Percentiles rank a stretch among this genome's conserved stretches.
These are phyloP conservation scores for Poecilia velifera DNA, from an alignment of 2,797 vertebrate species.

Conservation along the genomic window DNA sequence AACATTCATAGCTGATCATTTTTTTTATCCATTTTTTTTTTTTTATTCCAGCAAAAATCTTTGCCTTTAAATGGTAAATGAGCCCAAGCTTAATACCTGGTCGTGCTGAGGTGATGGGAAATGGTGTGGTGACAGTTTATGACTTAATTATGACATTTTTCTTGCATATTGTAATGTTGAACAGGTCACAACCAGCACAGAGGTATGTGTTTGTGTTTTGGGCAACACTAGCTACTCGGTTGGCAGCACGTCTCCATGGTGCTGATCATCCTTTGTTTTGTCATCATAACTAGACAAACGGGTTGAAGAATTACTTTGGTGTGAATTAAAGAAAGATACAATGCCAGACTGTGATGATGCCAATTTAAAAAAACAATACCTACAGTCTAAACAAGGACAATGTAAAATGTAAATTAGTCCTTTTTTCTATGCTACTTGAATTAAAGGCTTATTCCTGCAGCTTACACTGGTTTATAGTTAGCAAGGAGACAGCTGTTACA, in stretches of 20 bases:
- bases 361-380: background rate
- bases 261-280: slow-evolving; percentile 8
- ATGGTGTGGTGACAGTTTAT: background rate
- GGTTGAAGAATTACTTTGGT: background rate
- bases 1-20: background rate
- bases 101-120: background rate
- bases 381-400: background rate
- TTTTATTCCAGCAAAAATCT: too few species aligned
- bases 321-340: background rate
- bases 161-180: background rate
- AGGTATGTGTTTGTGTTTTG: background rate
- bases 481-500: background rate
- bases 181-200: background rate
- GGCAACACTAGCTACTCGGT: background rate
- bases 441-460: background rate
- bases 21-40: background rate
- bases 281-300: slow-evolving; percentile 4
- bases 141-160: slow-evolving; percentile 5
- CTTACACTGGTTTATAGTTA: background rate
- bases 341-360: background rate
- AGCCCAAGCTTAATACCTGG: background rate
- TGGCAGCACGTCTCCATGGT: slow-evolving; percentile 1
- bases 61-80: background rate
- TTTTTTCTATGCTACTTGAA: background rate
- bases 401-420: background rate